These are phyloP conservation scores for Campoplex capitator DNA, from an alignment of 2,888 invertebrate species.

Conservation along the genomic window DNA sequence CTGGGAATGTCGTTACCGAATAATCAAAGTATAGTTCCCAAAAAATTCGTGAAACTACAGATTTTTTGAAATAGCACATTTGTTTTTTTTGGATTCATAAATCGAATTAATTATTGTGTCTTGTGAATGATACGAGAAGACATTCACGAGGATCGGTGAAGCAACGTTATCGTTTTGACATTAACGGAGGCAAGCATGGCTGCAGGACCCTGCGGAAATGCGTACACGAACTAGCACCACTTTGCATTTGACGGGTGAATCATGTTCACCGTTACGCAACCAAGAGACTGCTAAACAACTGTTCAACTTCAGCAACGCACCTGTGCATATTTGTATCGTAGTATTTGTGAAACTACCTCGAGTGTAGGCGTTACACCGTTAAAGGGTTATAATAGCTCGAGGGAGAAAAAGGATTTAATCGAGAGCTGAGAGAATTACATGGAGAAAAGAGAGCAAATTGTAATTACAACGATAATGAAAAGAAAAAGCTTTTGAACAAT, in stretches of 20 bases:
- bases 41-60: neutral
- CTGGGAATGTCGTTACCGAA: neutral
- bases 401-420: conserved; percentile 39
- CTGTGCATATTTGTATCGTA: conserved; percentile 21
- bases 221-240: conserved; percentile 12
- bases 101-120: no score
- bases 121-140: neutral
- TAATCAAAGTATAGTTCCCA: neutral
- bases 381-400: conserved; percentile 12
- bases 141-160: neutral
- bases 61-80: neutral
- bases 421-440: conserved; percentile 65
- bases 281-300: conserved; percentile 3
- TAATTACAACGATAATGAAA: conserved; percentile 40
- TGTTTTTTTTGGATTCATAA: neutral
- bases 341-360: conserved; percentile 32
- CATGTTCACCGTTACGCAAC: conserved; percentile 2
- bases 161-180: conserved; percentile 23
- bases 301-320: conserved; percentile 18
- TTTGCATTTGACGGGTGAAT: conserved; percentile 43
- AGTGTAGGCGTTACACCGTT: conserved; percentile 13
- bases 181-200: conserved; percentile 5
- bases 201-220: conserved; percentile 20
- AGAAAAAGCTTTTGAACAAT: neutral
- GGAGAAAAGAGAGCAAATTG: conserved; percentile 51